Conservation (phyloP, 2,888 invertebrate species). For the Polydrusus tereticollis region DNA sequence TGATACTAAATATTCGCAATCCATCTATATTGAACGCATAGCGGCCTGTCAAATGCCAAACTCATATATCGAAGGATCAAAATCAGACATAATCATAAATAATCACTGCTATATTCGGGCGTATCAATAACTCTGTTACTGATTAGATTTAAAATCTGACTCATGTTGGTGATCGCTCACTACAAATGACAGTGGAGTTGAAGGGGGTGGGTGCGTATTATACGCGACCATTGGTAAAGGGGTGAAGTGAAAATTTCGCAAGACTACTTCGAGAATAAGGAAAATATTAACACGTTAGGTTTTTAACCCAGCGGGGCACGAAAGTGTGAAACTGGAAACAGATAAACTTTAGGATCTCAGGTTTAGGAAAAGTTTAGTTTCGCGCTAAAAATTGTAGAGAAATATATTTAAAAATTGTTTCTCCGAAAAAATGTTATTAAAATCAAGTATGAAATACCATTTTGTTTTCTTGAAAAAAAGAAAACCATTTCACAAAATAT, state of each 20-base stretch:
- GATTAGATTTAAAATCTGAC: conserved; percentile 49
- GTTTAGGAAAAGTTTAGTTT: too few relatives aligned
- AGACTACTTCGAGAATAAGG: not conserved
- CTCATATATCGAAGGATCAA: conserved; percentile 43
- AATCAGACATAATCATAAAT: conserved; percentile 49
- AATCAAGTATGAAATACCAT: too few relatives aligned
- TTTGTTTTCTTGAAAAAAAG: too few relatives aligned
- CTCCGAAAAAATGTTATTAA: too few relatives aligned
- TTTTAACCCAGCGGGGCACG: too few relatives aligned
- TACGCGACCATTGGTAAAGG: not conserved
- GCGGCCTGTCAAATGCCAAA: conserved; percentile 36
- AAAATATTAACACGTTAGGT: not conserved
- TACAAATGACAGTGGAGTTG: conserved; percentile 38
- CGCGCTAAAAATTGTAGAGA: too few relatives aligned
- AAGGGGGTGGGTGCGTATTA: conserved; percentile 14
- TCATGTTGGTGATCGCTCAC: conserved; percentile 48
- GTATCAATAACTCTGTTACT: conserved; percentile 45
- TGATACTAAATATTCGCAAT: conserved; percentile 34
- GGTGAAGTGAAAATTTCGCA: not conserved
- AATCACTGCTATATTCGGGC: conserved; percentile 40
- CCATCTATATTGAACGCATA: conserved; percentile 34
- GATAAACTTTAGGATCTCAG: too few relatives aligned
- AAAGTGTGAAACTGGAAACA: not conserved
- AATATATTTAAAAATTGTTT: too few relatives aligned
- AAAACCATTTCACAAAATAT: too few relatives aligned